These are phyloP conservation scores for Xestoiulus laeticollis DNA, from an alignment of 2,888 invertebrate species.

Conservation along the genomic window DNA sequence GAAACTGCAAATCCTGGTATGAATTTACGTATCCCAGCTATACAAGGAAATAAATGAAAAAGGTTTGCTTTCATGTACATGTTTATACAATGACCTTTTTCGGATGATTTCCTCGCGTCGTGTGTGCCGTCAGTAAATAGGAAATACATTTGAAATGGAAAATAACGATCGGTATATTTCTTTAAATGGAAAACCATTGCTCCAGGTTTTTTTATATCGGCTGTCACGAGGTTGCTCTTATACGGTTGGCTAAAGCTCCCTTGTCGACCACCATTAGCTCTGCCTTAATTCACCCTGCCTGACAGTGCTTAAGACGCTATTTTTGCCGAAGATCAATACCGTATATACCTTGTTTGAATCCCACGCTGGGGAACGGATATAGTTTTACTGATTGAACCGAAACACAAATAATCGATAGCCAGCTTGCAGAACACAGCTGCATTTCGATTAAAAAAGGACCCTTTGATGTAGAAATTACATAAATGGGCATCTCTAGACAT, in stretches of 20 bases:
- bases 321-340: constrained; percentile 8
- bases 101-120: background rate
- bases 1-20: background rate
- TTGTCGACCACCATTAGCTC: constrained; percentile 41
- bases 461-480: background rate
- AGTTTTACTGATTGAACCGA: background rate
- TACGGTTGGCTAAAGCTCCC: constrained; percentile 34
- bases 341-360: constrained; percentile 1
- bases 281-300: constrained; percentile 33
- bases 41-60: background rate
- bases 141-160: background rate
- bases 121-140: background rate
- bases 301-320: constrained; percentile 15
- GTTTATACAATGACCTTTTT: constrained; percentile 1
- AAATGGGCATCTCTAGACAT: background rate
- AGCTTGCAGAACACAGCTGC: background rate
- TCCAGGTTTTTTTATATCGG: background rate
- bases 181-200: background rate
- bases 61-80: background rate
- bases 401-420: constrained; percentile 15
- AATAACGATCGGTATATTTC: constrained; percentile 23
- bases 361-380: background rate
- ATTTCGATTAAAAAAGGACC: background rate
- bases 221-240: constrained; percentile 17
- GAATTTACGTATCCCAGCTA: background rate